Evolutionary conservation across 2,797 vertebrate species (phyloP).

Genomic region (Propithecus deckenii): DNA sequence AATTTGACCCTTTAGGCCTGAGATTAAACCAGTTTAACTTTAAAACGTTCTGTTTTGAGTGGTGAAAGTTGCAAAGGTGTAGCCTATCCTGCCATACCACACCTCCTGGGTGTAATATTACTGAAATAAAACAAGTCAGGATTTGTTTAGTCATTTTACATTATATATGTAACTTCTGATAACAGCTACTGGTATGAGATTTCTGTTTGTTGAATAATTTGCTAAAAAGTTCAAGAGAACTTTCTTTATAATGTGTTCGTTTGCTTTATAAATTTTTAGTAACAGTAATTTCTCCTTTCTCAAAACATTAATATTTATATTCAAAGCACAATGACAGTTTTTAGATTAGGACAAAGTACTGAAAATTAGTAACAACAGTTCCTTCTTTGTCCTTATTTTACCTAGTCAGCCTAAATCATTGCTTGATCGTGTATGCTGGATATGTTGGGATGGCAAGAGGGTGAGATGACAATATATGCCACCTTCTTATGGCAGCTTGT

Average conservation of each 20-base stretch:
- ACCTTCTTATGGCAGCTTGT: background rate
- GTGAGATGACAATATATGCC: background rate
- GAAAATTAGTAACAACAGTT: slow-evolving; percentile 61
- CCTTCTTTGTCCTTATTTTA: background rate
- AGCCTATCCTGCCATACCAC: slow-evolving; percentile 43
- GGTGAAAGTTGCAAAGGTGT: slow-evolving; percentile 72
- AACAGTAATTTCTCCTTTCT: slow-evolving; percentile 56
- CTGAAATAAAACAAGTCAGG: slow-evolving; percentile 77
- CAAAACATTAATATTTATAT: slow-evolving; percentile 67
- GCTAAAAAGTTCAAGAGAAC: slow-evolving; percentile 38
- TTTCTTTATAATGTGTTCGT: slow-evolving; percentile 51
- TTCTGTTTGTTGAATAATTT: slow-evolving; percentile 68
- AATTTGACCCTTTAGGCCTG: slow-evolving; percentile 71
- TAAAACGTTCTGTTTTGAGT: slow-evolving; percentile 64
- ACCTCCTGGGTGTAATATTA: slow-evolving; percentile 62
- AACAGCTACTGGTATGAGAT: slow-evolving; percentile 47
- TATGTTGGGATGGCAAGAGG: background rate
- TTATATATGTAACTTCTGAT: slow-evolving; percentile 57
- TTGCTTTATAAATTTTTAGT: slow-evolving; percentile 58
- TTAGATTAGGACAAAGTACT: slow-evolving; percentile 27
- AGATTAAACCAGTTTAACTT: slow-evolving; percentile 71
- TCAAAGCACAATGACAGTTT: slow-evolving; percentile 27
- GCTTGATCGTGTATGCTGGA: background rate
- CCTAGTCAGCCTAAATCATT: background rate
- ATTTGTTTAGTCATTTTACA: slow-evolving; percentile 77